Base-by-base conservation (phyloP, 2,888 invertebrate species). In the Cryptocephalus moraei region DNA sequence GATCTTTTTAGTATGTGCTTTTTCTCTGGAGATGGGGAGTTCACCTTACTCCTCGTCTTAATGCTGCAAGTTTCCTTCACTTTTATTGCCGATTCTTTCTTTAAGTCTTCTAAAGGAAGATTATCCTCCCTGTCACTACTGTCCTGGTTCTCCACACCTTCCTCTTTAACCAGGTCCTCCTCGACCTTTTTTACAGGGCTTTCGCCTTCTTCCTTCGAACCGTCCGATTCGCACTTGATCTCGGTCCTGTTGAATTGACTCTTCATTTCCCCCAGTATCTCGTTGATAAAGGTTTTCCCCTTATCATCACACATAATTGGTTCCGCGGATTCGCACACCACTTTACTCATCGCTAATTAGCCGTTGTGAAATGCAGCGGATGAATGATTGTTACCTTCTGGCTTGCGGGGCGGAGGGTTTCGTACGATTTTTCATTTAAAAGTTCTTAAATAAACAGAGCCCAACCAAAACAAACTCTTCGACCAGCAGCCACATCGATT, bases 1-100 rank as follows among this genome's bases (percentile, higher is more conserved):
- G 81, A 80, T 13, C 84, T 74, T 64, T 84, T 85, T 1, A 77
- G 57, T 42, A 71, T 73, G 47, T 75, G 49, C 12, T 56, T 36
- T 4, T 36, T 36, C 11, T 36, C 36, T 6, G 4, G 3, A 11
- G n/a, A 12, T 6, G 11, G n/a, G n/a, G 12, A 12, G 12, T n/a
- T 11, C 12, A n/a, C 12, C 36, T 36, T 36, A 36, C 36, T 36
- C 4, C 11, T 11, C 12, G 11, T 36, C 6, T 36, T 36, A 36
- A n/a, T 36, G n/a, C 11, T n/a, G 11, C 11, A 4, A 6, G 6
- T 36, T 36, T 11, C 36, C 12, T 36, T 33, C 10, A 14, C 10
- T 33, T 33, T 33, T 9, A 11, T 13, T 33, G 22, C 43, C 33
- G 33, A 14, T 11, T n/a, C n/a, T 6, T 36, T 12, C 49, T 39